A percentile compares a stretch with the other conserved stretches of the same genome.
Evolutionary conservation across 2,888 invertebrate species (phyloP).

Genomic region (Cheilosia pagana): DNA sequence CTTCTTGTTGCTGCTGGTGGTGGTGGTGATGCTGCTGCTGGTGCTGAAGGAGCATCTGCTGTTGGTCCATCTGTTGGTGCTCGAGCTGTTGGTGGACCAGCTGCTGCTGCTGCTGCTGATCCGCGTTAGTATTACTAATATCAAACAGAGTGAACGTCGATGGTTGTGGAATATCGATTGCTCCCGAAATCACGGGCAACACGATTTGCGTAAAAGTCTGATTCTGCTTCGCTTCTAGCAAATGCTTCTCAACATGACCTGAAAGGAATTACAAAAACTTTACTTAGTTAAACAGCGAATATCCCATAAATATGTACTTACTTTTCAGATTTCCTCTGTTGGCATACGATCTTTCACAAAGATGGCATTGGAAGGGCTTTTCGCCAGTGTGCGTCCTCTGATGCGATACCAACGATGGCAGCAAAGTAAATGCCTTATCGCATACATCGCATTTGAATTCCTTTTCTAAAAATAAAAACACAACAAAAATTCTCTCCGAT

Average conservation of each 20-base stretch:
- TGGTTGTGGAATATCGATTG: constrained; percentile 38
- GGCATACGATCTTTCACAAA: constrained; percentile 61
- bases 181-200: constrained; percentile 50
- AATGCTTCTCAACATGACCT: constrained; percentile 70
- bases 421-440: constrained; percentile 65
- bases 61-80: background rate
- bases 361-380: constrained; percentile 62
- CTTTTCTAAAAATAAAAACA: constrained; percentile 43
- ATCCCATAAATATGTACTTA: background rate
- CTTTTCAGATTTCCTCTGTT: constrained; percentile 67
- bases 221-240: constrained; percentile 67
- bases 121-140: constrained; percentile 16
- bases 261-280: background rate
- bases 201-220: constrained; percentile 69
- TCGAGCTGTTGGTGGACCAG: background rate
- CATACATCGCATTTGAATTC: constrained; percentile 66
- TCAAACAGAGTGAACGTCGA: constrained; percentile 43
- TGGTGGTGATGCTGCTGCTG: background rate
- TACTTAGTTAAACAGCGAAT: background rate
- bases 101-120: constrained; percentile 27
- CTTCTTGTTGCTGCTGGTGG: too few relatives aligned
- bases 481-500: background rate
- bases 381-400: constrained; percentile 69
- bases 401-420: constrained; percentile 58
- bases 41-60: background rate